phyloP scores from a whole-genome alignment of 2,797 vertebrate species.

The Microchirus variegatus region DNA sequence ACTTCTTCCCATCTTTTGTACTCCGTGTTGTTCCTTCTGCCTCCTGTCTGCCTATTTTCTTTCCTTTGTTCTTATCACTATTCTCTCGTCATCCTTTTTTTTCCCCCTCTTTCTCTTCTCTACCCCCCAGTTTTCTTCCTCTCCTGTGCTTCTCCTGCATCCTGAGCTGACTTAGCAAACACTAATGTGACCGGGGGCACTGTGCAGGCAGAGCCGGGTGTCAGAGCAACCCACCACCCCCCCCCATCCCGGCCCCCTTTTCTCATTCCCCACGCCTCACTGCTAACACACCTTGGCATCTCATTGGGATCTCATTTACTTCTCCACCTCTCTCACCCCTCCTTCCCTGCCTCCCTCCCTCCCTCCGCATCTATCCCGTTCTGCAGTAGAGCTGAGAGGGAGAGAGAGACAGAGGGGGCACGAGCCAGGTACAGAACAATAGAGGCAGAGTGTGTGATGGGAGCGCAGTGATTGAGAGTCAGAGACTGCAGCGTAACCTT shows the following conservation, averaged over 20 bases:
- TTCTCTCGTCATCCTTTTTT: slow-evolving; percentile 8
- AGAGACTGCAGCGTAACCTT: slow-evolving; percentile 42
- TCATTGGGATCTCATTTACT: slow-evolving; percentile 83
- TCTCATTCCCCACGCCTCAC: slow-evolving; percentile 72
- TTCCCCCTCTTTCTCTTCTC: background rate
- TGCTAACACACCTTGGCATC: slow-evolving; percentile 83
- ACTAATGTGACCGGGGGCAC: slow-evolving; percentile 33
- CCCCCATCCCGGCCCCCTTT: slow-evolving; percentile 57
- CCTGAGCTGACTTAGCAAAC: slow-evolving; percentile 61
- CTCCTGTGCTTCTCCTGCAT: slow-evolving; percentile 23
- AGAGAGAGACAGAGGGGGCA: slow-evolving; percentile 34
- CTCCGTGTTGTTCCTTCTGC: slow-evolving; percentile 2
- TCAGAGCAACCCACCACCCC: slow-evolving; percentile 52
- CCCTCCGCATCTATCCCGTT: slow-evolving; percentile 26
- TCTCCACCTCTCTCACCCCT: slow-evolving; percentile 26
- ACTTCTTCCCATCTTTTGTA: slow-evolving; percentile 1
- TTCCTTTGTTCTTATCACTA: slow-evolving; percentile 21
- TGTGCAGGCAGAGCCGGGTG: slow-evolving; percentile 31
- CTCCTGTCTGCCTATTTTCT: slow-evolving; percentile 15
- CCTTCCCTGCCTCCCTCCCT: background rate
- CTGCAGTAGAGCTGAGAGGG: slow-evolving; percentile 34
- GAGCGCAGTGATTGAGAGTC: slow-evolving; percentile 10
- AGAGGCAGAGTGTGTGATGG: slow-evolving; percentile 27
- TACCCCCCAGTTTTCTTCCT: background rate
- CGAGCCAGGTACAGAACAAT: slow-evolving; percentile 45